phyloP scores from a whole-genome alignment of 2,113 vertebrate species.

The Cathartes aura region DNA sequence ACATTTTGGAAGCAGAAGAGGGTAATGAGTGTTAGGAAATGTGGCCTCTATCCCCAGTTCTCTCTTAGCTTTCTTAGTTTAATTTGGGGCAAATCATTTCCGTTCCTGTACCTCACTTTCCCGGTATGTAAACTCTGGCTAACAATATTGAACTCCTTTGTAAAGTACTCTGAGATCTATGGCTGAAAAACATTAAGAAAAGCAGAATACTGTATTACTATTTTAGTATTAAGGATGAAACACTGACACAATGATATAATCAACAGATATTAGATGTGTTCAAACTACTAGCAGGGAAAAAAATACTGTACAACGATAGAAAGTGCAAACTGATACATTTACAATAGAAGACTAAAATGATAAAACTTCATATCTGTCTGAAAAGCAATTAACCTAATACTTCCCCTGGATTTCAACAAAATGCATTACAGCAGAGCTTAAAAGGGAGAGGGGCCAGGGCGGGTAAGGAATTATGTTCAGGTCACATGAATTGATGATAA shows the following conservation, averaged over 20 bases:
- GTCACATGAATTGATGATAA: neutral
- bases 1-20: neutral
- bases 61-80: neutral
- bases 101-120: neutral
- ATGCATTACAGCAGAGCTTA: neutral
- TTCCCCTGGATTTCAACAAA: neutral
- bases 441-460: neutral
- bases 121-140: neutral
- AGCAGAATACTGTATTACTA: neutral
- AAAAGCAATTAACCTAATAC: neutral
- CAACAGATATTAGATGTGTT: neutral
- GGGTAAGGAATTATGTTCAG: neutral
- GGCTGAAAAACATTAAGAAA: neutral
- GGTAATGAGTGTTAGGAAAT: neutral
- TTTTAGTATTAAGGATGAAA: neutral
- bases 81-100: neutral
- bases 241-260: neutral
- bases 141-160: neutral
- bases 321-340: neutral
- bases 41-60: neutral
- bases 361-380: neutral
- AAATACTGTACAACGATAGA: fast-evolving
- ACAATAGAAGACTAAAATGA: neutral
- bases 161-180: neutral
- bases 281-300: neutral